A percentile compares a stretch with the other conserved stretches of the same genome.
Conservation (phyloP, 2,888 invertebrate species). For the Mythimna lalbum region DNA sequence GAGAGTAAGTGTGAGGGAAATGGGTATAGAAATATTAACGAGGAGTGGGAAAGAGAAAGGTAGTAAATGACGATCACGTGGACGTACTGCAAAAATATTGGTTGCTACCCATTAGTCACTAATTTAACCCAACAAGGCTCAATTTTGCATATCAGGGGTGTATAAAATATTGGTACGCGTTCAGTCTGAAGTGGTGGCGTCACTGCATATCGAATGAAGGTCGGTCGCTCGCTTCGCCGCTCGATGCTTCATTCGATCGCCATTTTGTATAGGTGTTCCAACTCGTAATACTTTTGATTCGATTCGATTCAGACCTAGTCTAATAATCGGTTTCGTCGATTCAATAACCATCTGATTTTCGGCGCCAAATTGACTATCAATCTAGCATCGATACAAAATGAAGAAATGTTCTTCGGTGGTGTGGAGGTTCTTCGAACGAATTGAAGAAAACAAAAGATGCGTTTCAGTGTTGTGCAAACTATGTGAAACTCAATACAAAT, state of each 20-base stretch:
- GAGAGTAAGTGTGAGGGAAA: slow-evolving; percentile 50
- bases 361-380: slow-evolving; percentile 78
- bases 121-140: rapidly evolving
- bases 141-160: slow-evolving; percentile 3
- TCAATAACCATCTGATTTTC: slow-evolving; percentile 73
- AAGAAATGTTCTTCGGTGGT: slow-evolving; percentile 85
- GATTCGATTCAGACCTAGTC: slow-evolving; percentile 78
- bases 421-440: slow-evolving; percentile 87
- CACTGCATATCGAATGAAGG: slow-evolving; percentile 73
- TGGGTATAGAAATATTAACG: background rate
- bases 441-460: slow-evolving; percentile 81
- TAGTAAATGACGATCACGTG: slow-evolving; percentile 39
- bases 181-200: slow-evolving; percentile 43
- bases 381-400: slow-evolving; percentile 77
- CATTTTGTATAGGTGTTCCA: slow-evolving; percentile 73
- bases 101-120: background rate
- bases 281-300: slow-evolving; percentile 81
- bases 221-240: slow-evolving; percentile 63
- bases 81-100: background rate
- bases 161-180: slow-evolving; percentile 24
- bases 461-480: slow-evolving; percentile 86
- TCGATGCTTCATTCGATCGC: slow-evolving; percentile 80
- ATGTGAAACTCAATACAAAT: slow-evolving; percentile 87
- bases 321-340: slow-evolving; percentile 75
- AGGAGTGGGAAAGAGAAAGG: slow-evolving; percentile 38